phyloP scores from a whole-genome alignment of 2,113 vertebrate species.

The Siniperca knerii region DNA sequence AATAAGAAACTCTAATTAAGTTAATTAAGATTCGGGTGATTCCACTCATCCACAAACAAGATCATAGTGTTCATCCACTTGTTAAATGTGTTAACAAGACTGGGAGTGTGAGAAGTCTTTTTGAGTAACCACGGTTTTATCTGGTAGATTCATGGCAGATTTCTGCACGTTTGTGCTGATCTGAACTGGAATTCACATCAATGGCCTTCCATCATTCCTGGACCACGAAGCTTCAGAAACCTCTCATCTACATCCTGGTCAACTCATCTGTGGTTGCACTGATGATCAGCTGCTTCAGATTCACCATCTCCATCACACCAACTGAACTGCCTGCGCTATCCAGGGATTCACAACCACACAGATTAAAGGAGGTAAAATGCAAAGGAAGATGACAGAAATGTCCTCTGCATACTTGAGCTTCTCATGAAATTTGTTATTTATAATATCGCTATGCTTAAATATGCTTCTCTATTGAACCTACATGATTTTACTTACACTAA shows the following conservation, averaged over 20 bases:
- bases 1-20: conserved; percentile 1
- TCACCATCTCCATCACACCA: conserved; percentile 76
- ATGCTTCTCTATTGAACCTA: too few species aligned
- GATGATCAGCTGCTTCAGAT: conserved; percentile 77
- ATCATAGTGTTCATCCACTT: not conserved
- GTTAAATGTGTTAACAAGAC: conserved; percentile 54
- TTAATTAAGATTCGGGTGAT: not conserved
- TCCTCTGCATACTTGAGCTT: not conserved
- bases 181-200: conserved; percentile 77
- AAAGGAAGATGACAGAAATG: not conserved
- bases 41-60: not conserved
- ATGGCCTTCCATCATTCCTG: conserved; percentile 78
- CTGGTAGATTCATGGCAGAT: conserved; percentile 68
- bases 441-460: too few species aligned
- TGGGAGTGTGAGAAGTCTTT: conserved; percentile 78
- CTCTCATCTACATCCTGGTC: conserved; percentile 80
- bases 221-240: conserved; percentile 83
- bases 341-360: conserved; percentile 78
- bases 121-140: conserved; percentile 79
- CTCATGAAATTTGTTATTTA: not conserved
- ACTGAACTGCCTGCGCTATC: conserved; percentile 56
- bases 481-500: too few species aligned
- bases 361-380: conserved; percentile 72
- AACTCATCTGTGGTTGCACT: conserved; percentile 77
- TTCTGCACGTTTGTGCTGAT: conserved; percentile 84